Percentiles rank a stretch among this genome's conserved stretches.
These are phyloP conservation scores for Argyresthia goedartella DNA, from an alignment of 2,888 invertebrate species.

Conservation along the genomic window DNA sequence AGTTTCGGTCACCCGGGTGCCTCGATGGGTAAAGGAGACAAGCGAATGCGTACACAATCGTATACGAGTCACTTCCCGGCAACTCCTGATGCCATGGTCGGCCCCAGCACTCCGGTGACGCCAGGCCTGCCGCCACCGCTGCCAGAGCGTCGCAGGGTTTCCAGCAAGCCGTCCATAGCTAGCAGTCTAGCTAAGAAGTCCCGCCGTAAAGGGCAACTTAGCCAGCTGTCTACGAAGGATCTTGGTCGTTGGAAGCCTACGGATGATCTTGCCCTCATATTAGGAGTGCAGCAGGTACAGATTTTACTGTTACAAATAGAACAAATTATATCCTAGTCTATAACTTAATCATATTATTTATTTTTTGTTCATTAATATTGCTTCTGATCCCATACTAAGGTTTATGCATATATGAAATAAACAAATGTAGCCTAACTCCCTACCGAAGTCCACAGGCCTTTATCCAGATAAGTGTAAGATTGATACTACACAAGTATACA, in stretches of 20 bases:
- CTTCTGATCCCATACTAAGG: no score
- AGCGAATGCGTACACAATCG: slow-evolving; percentile 59
- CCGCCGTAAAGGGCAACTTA: slow-evolving; percentile 75
- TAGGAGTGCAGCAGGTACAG: slow-evolving; percentile 88
- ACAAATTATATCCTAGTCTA: no score
- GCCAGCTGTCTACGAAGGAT: slow-evolving; percentile 83
- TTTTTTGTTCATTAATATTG: no score
- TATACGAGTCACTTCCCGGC: slow-evolving; percentile 68
- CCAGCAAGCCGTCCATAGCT: slow-evolving; percentile 49
- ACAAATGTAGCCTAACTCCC: no score
- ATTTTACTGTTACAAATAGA: slow-evolving; percentile 1
- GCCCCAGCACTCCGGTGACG: slow-evolving; percentile 18
- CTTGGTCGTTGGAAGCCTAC: slow-evolving; percentile 97
- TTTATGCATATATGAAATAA: no score
- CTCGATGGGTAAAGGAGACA: slow-evolving; percentile 55
- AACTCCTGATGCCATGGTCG: slow-evolving; percentile 28
- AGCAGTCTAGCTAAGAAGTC: slow-evolving; percentile 55
- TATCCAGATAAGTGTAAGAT: no score
- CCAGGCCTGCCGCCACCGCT: slow-evolving; percentile 32
- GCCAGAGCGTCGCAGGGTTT: slow-evolving; percentile 39
- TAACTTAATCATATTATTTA: no score
- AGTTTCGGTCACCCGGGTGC: slow-evolving; percentile 78
- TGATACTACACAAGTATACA: no score
- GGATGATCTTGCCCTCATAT: slow-evolving; percentile 94
- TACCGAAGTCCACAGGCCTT: no score